Conservation (phyloP, 2,888 invertebrate species). For the Endotricha flammealis region DNA sequence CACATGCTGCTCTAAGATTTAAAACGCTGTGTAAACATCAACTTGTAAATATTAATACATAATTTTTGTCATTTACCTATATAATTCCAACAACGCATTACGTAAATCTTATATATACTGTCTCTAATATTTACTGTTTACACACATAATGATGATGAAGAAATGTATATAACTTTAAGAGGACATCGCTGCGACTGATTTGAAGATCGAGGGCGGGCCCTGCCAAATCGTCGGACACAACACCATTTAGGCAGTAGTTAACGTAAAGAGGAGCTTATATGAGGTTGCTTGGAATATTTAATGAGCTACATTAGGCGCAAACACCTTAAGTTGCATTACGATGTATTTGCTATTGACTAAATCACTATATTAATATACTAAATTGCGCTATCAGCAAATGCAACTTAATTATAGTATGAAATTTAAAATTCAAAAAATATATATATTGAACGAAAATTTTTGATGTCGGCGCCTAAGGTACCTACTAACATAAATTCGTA, state of each 20-base stretch:
- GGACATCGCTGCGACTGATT: slow-evolving; percentile 11
- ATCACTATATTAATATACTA: too few species aligned
- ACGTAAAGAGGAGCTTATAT: slow-evolving; percentile 47
- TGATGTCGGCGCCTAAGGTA: slow-evolving; percentile 25
- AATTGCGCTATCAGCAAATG: too few species aligned
- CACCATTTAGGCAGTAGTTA: slow-evolving; percentile 36
- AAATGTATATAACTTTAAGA: slow-evolving; percentile 6
- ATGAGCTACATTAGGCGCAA: slow-evolving; percentile 23
- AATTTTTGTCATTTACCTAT: neutral
- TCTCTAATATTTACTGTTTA: too few species aligned
- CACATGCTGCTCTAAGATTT: slow-evolving; percentile 13
- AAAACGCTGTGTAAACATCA: slow-evolving; percentile 4
- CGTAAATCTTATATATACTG: too few species aligned
- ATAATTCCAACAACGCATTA: neutral
- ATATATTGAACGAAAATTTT: slow-evolving; percentile 11
- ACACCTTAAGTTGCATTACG: slow-evolving; percentile 16
- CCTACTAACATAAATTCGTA: slow-evolving; percentile 37
- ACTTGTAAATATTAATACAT: slow-evolving; percentile 12
- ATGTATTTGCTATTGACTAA: too few species aligned
- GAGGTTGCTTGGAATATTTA: slow-evolving; percentile 34
- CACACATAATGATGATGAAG: too few species aligned
- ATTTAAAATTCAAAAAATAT: neutral
- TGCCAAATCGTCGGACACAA: slow-evolving; percentile 20
- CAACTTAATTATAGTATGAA: too few species aligned
- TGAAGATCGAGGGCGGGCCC: slow-evolving; percentile 23